phyloP scores from a whole-genome alignment of 2,888 invertebrate genomes.

The Agrenia bidenticulata region DNA sequence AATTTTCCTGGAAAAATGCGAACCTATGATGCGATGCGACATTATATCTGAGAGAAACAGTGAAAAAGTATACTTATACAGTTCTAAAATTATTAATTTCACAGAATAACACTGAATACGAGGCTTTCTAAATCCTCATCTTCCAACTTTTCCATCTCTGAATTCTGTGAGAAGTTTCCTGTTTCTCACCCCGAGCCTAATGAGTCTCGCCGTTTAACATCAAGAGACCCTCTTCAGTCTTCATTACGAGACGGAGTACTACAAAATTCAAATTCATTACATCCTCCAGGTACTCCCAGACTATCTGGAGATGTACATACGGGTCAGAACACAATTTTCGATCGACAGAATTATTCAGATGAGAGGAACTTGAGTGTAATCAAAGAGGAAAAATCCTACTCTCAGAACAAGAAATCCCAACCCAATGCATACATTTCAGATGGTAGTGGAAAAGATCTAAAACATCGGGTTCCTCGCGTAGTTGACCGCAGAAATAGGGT shows the following conservation, averaged over 20 bases:
- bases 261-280: conserved; percentile 18
- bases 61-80: too few species aligned
- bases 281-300: neutral
- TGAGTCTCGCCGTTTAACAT: neutral
- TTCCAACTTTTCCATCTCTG: conserved; percentile 52
- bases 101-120: conserved; percentile 50
- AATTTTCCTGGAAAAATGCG: too few species aligned
- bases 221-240: neutral
- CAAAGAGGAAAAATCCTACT: conserved; percentile 2
- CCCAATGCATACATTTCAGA: conserved; percentile 31
- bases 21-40: too few species aligned
- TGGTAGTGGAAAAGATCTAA: conserved; percentile 26
- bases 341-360: conserved; percentile 11
- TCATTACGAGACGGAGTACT: neutral
- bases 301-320: neutral
- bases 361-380: conserved; percentile 16
- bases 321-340: conserved; percentile 5
- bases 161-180: conserved; percentile 52
- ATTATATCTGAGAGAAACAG: too few species aligned
- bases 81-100: conserved; percentile 1
- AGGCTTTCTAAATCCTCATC: conserved; percentile 50
- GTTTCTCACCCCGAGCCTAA: conserved; percentile 34
- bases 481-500: conserved; percentile 16
- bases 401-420: conserved; percentile 6
- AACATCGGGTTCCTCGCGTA: conserved; percentile 11